A percentile compares a stretch with the other conserved stretches of the same genome.
Conservation (phyloP, 1,140 invertebrate genomes). For the Antheraea mylitta region DNA sequence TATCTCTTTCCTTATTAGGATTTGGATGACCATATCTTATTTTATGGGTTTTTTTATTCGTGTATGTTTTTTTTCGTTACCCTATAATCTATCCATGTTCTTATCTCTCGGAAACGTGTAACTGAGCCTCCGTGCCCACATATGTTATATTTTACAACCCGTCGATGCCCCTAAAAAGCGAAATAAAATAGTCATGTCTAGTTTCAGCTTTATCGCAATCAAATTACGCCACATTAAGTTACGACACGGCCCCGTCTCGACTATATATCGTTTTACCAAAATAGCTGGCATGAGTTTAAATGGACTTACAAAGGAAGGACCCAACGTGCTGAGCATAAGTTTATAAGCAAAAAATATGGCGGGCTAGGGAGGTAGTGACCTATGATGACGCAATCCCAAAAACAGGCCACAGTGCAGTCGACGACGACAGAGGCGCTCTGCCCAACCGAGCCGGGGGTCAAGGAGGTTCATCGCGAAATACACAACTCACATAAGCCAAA, state of each 20-base stretch:
- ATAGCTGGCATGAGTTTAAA: constrained; percentile 60
- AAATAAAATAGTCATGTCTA: constrained; percentile 26
- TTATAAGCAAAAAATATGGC: constrained; percentile 73
- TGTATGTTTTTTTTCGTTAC: neutral
- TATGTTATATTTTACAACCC: constrained; percentile 21
- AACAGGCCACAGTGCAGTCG: constrained; percentile 67
- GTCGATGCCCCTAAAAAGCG: constrained; percentile 36
- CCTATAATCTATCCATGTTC: constrained; percentile 17
- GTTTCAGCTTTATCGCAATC: constrained; percentile 43
- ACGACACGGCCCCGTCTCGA: constrained; percentile 43
- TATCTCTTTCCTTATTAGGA: neutral
- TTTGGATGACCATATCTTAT: neutral
- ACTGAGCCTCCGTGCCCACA: constrained; percentile 16
- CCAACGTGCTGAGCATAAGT: constrained; percentile 65
- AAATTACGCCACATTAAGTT: constrained; percentile 65
- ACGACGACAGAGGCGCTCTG: constrained; percentile 33
- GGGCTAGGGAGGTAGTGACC: constrained; percentile 71
- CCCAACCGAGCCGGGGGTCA: constrained; percentile 45
- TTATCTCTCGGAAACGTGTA: constrained; percentile 20
- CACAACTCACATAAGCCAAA: constrained; percentile 45
- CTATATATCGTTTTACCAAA: constrained; percentile 61
- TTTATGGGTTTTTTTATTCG: constrained; percentile 1
- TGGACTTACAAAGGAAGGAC: constrained; percentile 68
- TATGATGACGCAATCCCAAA: constrained; percentile 75
- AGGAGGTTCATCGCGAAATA: constrained; percentile 64